Evolutionary conservation across 2,113 vertebrate species (phyloP).

Genomic region (Etia nguti): DNA sequence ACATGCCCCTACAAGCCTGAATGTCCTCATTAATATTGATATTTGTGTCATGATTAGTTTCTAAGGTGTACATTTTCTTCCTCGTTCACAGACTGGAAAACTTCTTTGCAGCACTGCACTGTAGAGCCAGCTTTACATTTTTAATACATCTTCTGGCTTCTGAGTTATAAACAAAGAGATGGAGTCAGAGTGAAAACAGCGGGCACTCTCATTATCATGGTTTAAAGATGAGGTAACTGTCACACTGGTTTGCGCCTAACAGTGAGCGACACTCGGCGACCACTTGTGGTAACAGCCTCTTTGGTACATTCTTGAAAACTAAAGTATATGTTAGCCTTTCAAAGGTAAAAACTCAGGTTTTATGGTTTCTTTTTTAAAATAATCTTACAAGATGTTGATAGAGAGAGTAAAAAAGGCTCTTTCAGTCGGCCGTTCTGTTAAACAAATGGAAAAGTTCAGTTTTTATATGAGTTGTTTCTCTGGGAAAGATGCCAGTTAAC

Average conservation of each 20-base stretch:
- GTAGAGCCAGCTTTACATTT: background rate
- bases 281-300: background rate
- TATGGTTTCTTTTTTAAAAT: background rate
- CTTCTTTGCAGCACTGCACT: background rate
- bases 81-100: background rate
- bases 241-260: background rate
- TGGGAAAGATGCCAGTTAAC: background rate
- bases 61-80: background rate
- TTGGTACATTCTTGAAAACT: background rate
- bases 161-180: background rate
- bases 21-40: background rate
- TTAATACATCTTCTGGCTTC: background rate
- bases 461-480: background rate
- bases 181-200: background rate
- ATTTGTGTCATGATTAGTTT: background rate
- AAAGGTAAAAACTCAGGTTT: background rate
- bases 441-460: background rate
- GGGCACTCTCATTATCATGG: background rate
- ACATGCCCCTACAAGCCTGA: background rate
- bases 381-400: background rate
- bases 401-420: background rate
- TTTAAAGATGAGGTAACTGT: background rate
- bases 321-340: background rate
- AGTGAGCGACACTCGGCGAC: background rate
- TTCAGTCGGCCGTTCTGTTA: background rate